Percentiles rank a stretch among this genome's conserved stretches.
phyloP scores from a whole-genome alignment of 2,113 vertebrate genomes.

The Cariama cristata region DNA sequence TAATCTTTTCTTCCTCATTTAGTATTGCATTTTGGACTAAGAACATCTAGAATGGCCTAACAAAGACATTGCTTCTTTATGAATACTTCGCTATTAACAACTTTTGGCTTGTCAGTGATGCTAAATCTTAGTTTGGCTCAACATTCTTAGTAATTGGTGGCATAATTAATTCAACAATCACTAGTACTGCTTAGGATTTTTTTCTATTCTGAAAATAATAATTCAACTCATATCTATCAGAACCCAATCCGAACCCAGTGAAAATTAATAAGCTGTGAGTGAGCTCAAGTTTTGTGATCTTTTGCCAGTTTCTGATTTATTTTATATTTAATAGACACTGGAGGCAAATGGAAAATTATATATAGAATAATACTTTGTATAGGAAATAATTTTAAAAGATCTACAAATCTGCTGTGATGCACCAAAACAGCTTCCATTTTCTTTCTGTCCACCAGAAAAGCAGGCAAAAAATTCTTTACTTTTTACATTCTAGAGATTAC shows the following conservation, averaged over 20 bases:
- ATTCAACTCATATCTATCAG: neutral
- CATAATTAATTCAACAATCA: neutral
- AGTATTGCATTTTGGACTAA: neutral
- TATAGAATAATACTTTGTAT: neutral
- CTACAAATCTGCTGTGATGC: neutral
- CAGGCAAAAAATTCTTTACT: neutral
- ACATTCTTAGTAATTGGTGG: neutral
- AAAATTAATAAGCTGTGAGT: neutral
- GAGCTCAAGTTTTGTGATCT: neutral
- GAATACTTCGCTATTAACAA: neutral
- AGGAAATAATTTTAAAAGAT: accelerated
- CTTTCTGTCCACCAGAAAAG: neutral
- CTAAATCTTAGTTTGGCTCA: neutral
- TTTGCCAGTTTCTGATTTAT: neutral
- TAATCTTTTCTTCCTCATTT: neutral
- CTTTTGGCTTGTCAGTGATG: neutral
- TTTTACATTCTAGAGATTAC: neutral
- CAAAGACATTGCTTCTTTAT: neutral
- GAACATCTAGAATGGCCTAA: neutral
- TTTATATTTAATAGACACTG: neutral
- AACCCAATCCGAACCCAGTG: neutral
- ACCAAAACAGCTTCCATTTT: neutral
- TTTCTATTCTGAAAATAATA: neutral
- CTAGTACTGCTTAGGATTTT: neutral
- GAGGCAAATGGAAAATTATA: neutral